Conservation (phyloP, 2,888 invertebrate genomes). For the Metopia argyrocephala region DNA sequence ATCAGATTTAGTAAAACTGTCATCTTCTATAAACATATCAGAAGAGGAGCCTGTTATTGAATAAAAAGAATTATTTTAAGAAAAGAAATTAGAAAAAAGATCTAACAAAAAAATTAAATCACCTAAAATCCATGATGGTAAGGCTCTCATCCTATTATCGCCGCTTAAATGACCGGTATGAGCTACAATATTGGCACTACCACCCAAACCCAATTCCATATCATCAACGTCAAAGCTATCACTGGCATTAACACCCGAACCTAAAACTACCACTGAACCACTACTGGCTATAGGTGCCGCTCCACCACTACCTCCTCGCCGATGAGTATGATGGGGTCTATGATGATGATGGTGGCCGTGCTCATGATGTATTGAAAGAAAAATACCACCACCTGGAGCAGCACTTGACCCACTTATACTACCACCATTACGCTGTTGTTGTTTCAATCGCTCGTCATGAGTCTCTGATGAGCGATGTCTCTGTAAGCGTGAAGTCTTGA, state of each 20-base stretch:
- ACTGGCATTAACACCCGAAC: constrained; percentile 54
- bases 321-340: constrained; percentile 65
- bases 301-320: constrained; percentile 67
- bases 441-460: constrained; percentile 76
- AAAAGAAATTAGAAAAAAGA: not conserved
- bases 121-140: constrained; percentile 74
- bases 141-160: constrained; percentile 69
- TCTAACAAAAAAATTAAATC: constrained; percentile 14
- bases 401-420: constrained; percentile 32
- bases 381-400: constrained; percentile 64
- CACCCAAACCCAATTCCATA: constrained; percentile 71
- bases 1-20: constrained; percentile 78
- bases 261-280: constrained; percentile 53
- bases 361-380: constrained; percentile 73
- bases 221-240: constrained; percentile 69
- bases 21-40: constrained; percentile 77
- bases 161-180: constrained; percentile 57
- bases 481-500: constrained; percentile 75
- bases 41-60: constrained; percentile 73
- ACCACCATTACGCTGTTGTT: constrained; percentile 70
- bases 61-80: not conserved
- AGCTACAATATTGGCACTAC: constrained; percentile 68
- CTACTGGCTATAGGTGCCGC: constrained; percentile 67
- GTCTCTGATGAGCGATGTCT: constrained; percentile 78
- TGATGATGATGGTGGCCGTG: constrained; percentile 69